Evolutionary conservation across 2,113 vertebrate species (phyloP).

Genomic region (Oryzias melastigma): DNA sequence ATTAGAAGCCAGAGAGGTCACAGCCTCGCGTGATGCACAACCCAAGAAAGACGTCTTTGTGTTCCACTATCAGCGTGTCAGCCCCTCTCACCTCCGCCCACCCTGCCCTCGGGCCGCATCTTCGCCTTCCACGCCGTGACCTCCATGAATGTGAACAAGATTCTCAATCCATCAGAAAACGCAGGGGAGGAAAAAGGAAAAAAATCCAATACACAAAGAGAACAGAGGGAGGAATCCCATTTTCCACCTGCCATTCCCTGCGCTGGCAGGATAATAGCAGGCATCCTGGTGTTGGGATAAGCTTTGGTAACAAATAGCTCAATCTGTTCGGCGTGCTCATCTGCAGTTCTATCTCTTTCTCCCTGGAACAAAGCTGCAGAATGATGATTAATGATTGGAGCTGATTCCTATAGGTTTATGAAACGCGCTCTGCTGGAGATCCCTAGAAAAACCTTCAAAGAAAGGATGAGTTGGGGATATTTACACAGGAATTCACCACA

Average conservation of each 20-base stretch:
- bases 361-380: slow-evolving; percentile 33
- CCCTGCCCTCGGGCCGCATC: slow-evolving; percentile 31
- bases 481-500: slow-evolving; percentile 10
- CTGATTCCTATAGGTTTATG: slow-evolving; percentile 22
- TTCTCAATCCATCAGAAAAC: slow-evolving; percentile 27
- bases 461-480: neutral
- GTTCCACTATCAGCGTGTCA: slow-evolving; percentile 50
- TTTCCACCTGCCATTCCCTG: slow-evolving; percentile 64
- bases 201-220: slow-evolving; percentile 46
- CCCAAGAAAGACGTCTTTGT: slow-evolving; percentile 45
- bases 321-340: slow-evolving; percentile 63
- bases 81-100: slow-evolving; percentile 35
- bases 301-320: slow-evolving; percentile 71
- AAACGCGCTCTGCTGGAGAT: slow-evolving; percentile 14
- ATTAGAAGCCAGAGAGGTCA: slow-evolving; percentile 40
- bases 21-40: slow-evolving; percentile 48
- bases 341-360: slow-evolving; percentile 46
- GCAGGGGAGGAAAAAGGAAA: slow-evolving; percentile 16
- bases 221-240: slow-evolving; percentile 62
- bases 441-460: slow-evolving; percentile 1
- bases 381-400: slow-evolving; percentile 55
- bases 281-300: slow-evolving; percentile 61
- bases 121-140: slow-evolving; percentile 31
- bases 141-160: slow-evolving; percentile 25
- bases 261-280: slow-evolving; percentile 57